Base-by-base conservation (phyloP, 2,888 invertebrate species). In the Limnephilus auricula region DNA sequence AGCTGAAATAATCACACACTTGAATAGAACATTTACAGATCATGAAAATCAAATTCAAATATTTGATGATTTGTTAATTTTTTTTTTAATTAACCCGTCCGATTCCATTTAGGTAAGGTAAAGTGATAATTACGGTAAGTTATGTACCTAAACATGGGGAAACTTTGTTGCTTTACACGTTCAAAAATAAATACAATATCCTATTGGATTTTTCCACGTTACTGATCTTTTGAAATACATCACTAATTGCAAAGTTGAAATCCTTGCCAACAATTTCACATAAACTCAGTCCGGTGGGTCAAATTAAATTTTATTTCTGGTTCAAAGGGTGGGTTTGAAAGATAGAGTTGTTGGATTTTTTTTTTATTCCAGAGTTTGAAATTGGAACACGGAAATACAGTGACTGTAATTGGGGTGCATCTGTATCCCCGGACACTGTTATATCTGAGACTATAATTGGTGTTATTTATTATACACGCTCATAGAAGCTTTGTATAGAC, bases 371-470 rank as follows among this genome's bases (percentile, higher is more conserved):
- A 40, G 85, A 30, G 25, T 85, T 85, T 85, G 18, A 40, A 85
- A 85, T 85, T 45, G 85, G 85, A 85, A 40, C 85, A 85, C 13
- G 85, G 40, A 37, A 37, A 37, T 45, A 12, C 85, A 40, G 13
- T 30, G 85, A n/a, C 13, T 30, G 85, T 45, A 85, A 85, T 85
- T 85, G 85, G 85, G 45, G 34, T 85, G 85, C 85, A 85, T 85
- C 30, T n/a, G 85, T 40, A n/a, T 85, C n/a, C 12, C 40, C 82
- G 82, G 82, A 34, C 82, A 82, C 34, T 82, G 34, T 32, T 32
- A 34, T 82, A 82, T 25, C 15, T 25, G 31, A 25, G 82, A 32
- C 9, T 34, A 32, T 82, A 82, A 82, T 82, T 82, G 82, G 37
- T 34, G 82, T 82, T 32, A 34, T 82, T 82, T 82, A 32, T 65